Evolutionary conservation across 2,113 vertebrate species (phyloP).

Genomic region (Cyprinodon brontotheroides): DNA sequence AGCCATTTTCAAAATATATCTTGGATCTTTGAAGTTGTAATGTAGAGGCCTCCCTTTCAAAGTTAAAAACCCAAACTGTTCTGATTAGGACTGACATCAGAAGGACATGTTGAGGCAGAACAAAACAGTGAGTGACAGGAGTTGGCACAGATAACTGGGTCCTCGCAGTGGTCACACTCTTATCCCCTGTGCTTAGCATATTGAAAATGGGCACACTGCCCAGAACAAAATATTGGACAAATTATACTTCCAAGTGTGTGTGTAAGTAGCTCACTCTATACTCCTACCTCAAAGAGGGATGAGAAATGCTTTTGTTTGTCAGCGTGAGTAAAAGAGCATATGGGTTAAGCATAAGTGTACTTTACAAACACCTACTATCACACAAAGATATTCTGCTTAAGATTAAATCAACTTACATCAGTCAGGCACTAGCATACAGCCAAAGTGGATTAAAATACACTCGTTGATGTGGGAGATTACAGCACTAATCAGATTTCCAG

Average conservation of each 20-base stretch:
- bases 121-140: conserved; percentile 64
- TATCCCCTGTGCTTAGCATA: conserved; percentile 68
- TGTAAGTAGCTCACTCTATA: conserved; percentile 15
- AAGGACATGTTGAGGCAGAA: conserved; percentile 48
- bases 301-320: conserved; percentile 34
- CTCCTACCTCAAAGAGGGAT: conserved; percentile 36
- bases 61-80: conserved; percentile 29
- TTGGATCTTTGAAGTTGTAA: conserved; percentile 41
- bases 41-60: conserved; percentile 29
- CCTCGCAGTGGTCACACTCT: conserved; percentile 69
- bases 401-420: conserved; percentile 31
- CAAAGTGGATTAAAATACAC: conserved; percentile 1
- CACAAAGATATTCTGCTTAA: conserved; percentile 13
- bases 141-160: conserved; percentile 59
- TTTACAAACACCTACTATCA: conserved; percentile 28
- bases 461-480: conserved; percentile 3
- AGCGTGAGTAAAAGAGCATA: conserved; percentile 22
- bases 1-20: conserved; percentile 29
- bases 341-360: conserved; percentile 35
- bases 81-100: conserved; percentile 53
- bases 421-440: neutral
- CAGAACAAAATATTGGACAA: conserved; percentile 73
- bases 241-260: conserved; percentile 40
- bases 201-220: conserved; percentile 69
- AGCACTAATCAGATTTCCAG: neutral